These are phyloP conservation scores for Nothocercus julius DNA, from an alignment of 2,113 vertebrate genomes.

Conservation along the genomic window DNA sequence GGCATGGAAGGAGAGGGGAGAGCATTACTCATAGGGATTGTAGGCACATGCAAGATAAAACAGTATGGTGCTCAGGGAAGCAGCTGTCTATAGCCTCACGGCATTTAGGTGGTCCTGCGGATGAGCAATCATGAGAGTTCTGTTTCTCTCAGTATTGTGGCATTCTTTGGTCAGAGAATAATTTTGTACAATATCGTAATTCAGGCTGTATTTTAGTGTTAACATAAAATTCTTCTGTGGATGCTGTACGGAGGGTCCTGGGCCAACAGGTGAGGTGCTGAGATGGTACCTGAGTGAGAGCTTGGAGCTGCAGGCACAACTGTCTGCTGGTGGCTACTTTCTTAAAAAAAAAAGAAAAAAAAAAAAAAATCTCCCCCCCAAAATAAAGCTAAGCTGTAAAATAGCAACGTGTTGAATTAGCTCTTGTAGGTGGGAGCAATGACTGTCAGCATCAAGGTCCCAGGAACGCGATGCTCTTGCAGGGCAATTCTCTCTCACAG, in stretches of 20 bases:
- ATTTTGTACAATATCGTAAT: not conserved
- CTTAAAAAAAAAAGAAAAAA: not conserved
- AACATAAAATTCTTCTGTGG: not conserved
- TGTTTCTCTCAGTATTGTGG: not conserved
- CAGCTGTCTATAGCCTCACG: accelerated
- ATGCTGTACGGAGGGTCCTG: accelerated
- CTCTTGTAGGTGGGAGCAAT: not conserved
- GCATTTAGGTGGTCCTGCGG: not conserved
- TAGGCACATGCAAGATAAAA: not conserved
- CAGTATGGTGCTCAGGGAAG: not conserved
- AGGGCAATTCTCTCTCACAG: not conserved
- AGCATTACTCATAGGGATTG: not conserved
- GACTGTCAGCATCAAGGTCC: slow-evolving; percentile 32
- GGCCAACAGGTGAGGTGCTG: not conserved
- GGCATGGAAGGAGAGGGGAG: not conserved
- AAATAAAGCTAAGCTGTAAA: slow-evolving; percentile 7
- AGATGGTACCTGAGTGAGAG: not conserved
- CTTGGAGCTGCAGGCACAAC: not conserved
- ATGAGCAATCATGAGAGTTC: accelerated
- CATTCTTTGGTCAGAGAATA: not conserved
- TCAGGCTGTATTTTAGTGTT: not conserved
- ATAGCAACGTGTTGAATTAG: slow-evolving; percentile 40
- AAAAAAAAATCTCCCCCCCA: not conserved
- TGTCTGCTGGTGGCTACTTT: not conserved
- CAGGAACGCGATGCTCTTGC: slow-evolving; percentile 39